phyloP scores from a whole-genome alignment of 2,888 invertebrate genomes.

The Caenorhabditis sinica region DNA sequence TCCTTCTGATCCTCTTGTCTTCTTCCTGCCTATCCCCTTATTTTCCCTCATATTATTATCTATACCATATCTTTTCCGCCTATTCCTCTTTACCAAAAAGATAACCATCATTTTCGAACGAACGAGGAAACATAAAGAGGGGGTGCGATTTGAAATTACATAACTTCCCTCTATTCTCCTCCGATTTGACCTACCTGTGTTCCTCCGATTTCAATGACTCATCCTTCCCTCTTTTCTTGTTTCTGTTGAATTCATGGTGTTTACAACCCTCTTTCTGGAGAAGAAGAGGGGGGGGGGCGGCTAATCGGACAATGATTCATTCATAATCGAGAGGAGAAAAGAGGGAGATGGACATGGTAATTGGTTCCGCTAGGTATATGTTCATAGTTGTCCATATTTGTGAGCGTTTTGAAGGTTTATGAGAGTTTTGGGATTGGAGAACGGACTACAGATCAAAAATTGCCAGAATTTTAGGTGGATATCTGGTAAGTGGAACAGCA shows the following conservation, averaged over 20 bases:
- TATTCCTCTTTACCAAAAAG: slow-evolving; percentile 20
- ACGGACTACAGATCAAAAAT: too few species aligned
- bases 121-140: slow-evolving; percentile 4
- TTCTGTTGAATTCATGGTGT: slow-evolving; percentile 39
- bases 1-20: neutral
- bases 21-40: neutral
- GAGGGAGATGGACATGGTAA: slow-evolving; percentile 14
- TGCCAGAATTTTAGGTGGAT: too few species aligned
- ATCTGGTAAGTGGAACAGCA: too few species aligned
- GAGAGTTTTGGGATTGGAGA: too few species aligned
- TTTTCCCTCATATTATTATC: neutral
- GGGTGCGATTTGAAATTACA: slow-evolving; percentile 52
- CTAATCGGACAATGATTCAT: slow-evolving; percentile 57
- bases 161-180: slow-evolving; percentile 25
- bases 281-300: slow-evolving; percentile 5
- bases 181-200: slow-evolving; percentile 43
- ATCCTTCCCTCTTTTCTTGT: slow-evolving; percentile 9
- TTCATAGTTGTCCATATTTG: too few species aligned
- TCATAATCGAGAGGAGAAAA: slow-evolving; percentile 9
- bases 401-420: too few species aligned
- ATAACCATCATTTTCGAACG: slow-evolving; percentile 33
- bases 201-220: slow-evolving; percentile 47
- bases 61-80: slow-evolving; percentile 3
- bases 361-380: slow-evolving; percentile 5
- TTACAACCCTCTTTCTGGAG: slow-evolving; percentile 28